Evolutionary conservation across 2,888 invertebrate genomes (phyloP), one percentile per base, ranked within the genome.

Genomic region (Protonemura montana): DNA sequence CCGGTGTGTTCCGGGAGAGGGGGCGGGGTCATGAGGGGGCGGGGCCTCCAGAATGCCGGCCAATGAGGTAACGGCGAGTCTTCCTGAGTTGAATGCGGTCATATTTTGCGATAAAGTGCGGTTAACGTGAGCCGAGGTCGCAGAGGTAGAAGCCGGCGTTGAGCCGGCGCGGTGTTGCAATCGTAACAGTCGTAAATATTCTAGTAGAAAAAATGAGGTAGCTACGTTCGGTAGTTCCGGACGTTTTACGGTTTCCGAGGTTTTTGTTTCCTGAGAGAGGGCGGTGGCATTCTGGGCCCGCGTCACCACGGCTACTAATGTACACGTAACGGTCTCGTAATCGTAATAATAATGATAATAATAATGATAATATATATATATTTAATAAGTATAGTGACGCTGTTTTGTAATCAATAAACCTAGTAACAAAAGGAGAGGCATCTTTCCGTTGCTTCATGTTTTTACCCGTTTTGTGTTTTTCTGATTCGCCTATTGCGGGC

Each of bases 381-480:
- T 85, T 78, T 86, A 87, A 82, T 29, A 86, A 87, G 85, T 42
- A 86, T 76, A 87, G 35, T 87, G 77, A 87, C 85, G 87, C 87
- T 87, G 41, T 77, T n/a, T n/a, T 76, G n/a, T 42, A 29, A 59
- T 59, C 25, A 21, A n/a, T 35, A 83, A 83, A 41, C 25, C 42
- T 42, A 78, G 28, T 59, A 84, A 84, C 84, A 76, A 84, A 59
- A 76, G n/a, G n/a, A n/a, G 84, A 84, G 84, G 76, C 27, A 21
- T 76, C 83, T 26, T 76, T 84, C 25, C 59, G 84, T 84, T 84
- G 84, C 59, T 76, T 84, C 84, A 28, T 84, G 85, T 77, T 87
- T 87, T 84, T 87, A 87, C 87, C 87, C 87, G 87, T 87, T 87
- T 87, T 87, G 87, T 87, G 86, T n/a, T n/a, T n/a, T n/a, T n/a